phyloP scores from a whole-genome alignment of 2,888 invertebrate genomes.

The Isoperla grammatica region DNA sequence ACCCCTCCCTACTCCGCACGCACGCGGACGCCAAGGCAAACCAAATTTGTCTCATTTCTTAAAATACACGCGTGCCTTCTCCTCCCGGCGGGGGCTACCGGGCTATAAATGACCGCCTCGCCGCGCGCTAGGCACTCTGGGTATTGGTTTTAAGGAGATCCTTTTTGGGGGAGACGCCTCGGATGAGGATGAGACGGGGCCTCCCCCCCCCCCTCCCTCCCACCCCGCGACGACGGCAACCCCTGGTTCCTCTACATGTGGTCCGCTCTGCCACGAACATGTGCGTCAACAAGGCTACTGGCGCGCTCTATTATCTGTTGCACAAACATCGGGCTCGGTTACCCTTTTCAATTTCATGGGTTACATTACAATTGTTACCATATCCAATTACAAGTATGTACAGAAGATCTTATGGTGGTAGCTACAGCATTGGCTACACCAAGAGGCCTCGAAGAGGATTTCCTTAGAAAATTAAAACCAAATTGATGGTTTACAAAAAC shows the following conservation, averaged over 20 bases:
- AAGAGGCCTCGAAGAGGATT: no score
- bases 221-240: neutral
- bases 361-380: no score
- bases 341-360: no score
- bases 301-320: no score
- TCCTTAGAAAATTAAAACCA: no score
- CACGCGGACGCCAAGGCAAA: neutral
- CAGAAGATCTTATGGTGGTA: no score
- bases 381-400: no score
- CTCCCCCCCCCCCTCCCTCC: neutral
- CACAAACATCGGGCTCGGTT: no score
- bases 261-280: neutral
- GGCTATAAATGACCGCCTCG: constrained; percentile 7
- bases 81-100: neutral
- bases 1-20: constrained; percentile 12
- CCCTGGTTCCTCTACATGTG: neutral
- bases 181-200: neutral
- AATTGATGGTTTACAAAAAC: no score
- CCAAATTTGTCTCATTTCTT: constrained; percentile 78
- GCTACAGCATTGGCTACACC: no score
- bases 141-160: constrained; percentile 1
- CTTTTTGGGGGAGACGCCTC: neutral
- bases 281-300: no score
- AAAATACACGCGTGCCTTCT: constrained; percentile 53
- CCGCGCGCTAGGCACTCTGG: neutral